Conservation (phyloP, 2,113 vertebrate species). For the Theristicus caerulescens region DNA sequence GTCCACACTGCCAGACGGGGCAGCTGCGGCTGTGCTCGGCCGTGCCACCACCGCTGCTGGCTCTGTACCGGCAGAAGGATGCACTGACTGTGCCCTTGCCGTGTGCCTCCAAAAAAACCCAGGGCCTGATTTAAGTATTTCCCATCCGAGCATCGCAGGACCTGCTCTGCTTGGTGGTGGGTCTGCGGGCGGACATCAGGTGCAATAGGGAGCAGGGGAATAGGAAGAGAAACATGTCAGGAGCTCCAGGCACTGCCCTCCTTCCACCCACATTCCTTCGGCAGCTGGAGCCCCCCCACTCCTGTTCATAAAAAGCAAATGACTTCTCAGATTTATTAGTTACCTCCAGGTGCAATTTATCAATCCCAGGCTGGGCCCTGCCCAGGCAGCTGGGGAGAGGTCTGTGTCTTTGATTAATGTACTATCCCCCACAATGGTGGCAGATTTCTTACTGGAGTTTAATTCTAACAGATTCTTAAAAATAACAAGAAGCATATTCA, state of each 20-base stretch:
- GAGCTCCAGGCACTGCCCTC: not conserved
- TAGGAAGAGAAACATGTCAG: not conserved
- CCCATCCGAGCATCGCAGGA: accelerated
- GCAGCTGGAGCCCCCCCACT: not conserved
- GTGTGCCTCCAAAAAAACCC: accelerated
- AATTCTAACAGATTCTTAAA: slow-evolving; percentile 63
- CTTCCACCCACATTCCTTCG: slow-evolving; percentile 6
- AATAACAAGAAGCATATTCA: slow-evolving; percentile 55
- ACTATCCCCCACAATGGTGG: slow-evolving; percentile 29
- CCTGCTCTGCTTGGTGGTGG: not conserved
- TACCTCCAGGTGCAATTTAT: slow-evolving; percentile 70
- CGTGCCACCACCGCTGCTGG: accelerated
- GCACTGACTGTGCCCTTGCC: not conserved
- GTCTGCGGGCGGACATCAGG: not conserved
- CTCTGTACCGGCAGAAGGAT: accelerated
- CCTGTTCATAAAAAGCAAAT: slow-evolving; percentile 67
- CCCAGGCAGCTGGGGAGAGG: slow-evolving; percentile 35
- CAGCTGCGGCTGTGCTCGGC: accelerated
- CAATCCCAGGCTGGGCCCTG: slow-evolving; percentile 19
- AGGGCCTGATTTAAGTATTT: not conserved
- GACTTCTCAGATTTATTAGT: slow-evolving; percentile 69
- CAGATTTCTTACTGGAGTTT: slow-evolving; percentile 59
- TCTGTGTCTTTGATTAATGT: slow-evolving; percentile 52
- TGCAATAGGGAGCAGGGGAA: not conserved
- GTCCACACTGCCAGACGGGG: not conserved